Conservation (phyloP, 2,113 vertebrate genomes). For the Bathybates hornii region DNA sequence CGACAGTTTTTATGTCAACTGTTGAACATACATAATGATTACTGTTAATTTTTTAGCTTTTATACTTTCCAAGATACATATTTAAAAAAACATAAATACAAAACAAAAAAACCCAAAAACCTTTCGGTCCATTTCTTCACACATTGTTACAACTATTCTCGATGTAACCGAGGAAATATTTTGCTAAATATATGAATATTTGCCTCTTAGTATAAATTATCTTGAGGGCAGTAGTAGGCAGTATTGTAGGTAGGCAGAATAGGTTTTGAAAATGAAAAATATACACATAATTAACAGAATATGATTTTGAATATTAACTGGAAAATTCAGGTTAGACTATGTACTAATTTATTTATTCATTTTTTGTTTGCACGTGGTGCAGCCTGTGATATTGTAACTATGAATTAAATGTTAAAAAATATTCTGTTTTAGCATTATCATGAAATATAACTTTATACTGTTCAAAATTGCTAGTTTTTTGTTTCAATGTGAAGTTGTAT, state of each 20-base stretch:
- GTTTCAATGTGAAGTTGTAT: neutral
- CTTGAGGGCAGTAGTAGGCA: neutral
- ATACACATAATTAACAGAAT: neutral
- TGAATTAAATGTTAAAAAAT: neutral
- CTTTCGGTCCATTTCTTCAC: neutral
- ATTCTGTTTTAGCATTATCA: neutral
- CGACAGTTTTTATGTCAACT: neutral
- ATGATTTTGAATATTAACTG: neutral
- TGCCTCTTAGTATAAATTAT: neutral
- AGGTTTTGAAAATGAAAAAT: neutral
- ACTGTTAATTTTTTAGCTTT: neutral
- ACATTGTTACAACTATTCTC: neutral
- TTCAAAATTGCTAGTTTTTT: neutral
- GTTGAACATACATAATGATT: neutral
- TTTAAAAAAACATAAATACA: neutral
- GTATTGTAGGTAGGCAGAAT: neutral
- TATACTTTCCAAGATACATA: neutral
- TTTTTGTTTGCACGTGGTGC: neutral
- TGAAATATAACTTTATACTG: neutral
- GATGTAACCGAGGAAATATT: neutral
- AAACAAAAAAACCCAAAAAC: rapidly evolving
- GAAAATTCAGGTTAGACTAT: neutral
- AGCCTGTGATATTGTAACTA: neutral
- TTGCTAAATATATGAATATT: neutral
- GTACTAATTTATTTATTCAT: neutral